Base-by-base conservation (phyloP, 2,797 vertebrate genomes). In the Serranus cabrilla region DNA sequence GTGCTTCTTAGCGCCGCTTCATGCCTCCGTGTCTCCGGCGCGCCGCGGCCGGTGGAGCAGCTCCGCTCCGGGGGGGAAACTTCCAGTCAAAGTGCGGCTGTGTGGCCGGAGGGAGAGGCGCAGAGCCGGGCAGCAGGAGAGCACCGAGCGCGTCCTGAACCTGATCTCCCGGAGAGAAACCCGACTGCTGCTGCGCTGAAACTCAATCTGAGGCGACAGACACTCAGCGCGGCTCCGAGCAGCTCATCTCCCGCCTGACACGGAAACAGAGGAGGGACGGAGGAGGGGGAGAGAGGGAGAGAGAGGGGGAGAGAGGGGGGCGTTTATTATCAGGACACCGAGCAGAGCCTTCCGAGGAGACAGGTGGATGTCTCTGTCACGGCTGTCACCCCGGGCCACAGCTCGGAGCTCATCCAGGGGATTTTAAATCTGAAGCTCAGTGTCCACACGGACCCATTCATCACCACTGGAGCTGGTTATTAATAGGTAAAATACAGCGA, bases 81-180 rank as follows among this genome's bases (percentile, higher is more conserved):
- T 86, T 85, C 83, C 82, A 14, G 9, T 13, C 20, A 13, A 78
- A 80, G 86, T 82, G 79, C 0, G 72, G 73, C 3, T 71, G 39
- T 78, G 76, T 4, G 62, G 42, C 59, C 37, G 3, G 71, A 43
- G 2, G 17, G 47, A 2, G 20, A 11, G 11, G 39, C 34, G n/a
- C 18, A 25, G 45, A 0, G 67, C 25, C 2, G 63, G n/a, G 39
- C 11, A 34, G 54, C 16, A 37, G n/a, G 25, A 17, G 20, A 47
- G 42, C 25, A 6, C 42, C 4, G 31, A n/a, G 40, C 5, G 61
- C 27, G 34, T 63, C 42, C 45, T 27, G 47, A 76, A 85, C 78
- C 83, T 51, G 88, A 88, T 84, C 86, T 76, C 79, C 61, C 31
- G 72, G 45, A 54, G 66, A 82, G 82, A 84, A 81, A 86, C 77